Conservation (phyloP, 2,113 vertebrate species). For the Falco punctatus region DNA sequence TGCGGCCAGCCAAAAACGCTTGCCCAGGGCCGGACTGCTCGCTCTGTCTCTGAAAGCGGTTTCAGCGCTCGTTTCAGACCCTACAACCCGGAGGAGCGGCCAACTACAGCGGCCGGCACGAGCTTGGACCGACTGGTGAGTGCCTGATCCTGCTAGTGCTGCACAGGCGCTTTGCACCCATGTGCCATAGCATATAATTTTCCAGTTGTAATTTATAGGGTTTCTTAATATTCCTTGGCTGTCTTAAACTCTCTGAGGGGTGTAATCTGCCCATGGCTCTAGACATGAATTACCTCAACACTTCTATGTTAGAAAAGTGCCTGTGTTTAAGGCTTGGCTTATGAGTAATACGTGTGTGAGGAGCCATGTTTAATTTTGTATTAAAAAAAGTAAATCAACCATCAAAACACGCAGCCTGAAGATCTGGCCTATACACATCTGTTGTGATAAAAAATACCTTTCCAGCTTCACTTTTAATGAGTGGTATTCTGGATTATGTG, state of each 20-base stretch:
- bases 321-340: constrained; percentile 24
- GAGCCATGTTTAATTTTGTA: constrained; percentile 45
- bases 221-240: constrained; percentile 32
- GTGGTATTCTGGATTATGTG: constrained; percentile 12
- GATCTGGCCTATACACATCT: background rate
- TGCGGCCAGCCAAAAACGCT: constrained; percentile 89
- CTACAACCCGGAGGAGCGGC: constrained; percentile 88
- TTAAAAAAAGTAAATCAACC: constrained; percentile 58
- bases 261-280: constrained; percentile 24
- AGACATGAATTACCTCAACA: background rate
- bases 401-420: constrained; percentile 34
- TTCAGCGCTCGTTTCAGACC: constrained; percentile 92
- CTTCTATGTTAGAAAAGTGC: constrained; percentile 23
- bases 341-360: constrained; percentile 18
- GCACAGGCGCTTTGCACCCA: fast-evolving
- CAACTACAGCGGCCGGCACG: constrained; percentile 94
- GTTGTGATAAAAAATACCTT: constrained; percentile 52
- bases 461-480: constrained; percentile 9
- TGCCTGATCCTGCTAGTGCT: background rate
- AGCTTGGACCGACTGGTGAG: constrained; percentile 94
- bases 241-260: background rate
- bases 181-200: background rate
- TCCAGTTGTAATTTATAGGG: background rate
- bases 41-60: constrained; percentile 82
- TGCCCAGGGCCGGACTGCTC: constrained; percentile 74